phyloP scores from a whole-genome alignment of 2,113 vertebrate species.

The Polypterus senegalus region DNA sequence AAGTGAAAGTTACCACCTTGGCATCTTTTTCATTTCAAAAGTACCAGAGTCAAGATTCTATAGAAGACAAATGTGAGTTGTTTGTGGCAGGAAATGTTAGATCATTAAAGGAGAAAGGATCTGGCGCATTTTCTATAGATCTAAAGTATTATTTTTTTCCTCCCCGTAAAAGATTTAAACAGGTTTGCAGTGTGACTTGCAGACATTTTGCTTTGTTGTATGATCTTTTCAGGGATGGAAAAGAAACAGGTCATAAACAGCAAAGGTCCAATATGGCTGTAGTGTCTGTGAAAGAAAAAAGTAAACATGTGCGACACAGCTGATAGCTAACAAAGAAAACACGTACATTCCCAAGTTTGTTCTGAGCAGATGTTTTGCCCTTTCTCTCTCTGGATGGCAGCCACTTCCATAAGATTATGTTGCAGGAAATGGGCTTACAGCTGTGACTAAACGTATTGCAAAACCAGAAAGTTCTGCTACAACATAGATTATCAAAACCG shows the following conservation, averaged over 20 bases:
- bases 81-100: constrained; percentile 13
- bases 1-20: constrained; percentile 9
- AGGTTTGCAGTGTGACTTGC: too few relatives aligned
- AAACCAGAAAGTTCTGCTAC: not conserved
- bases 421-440: constrained; percentile 15
- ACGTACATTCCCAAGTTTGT: constrained; percentile 28
- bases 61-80: not conserved
- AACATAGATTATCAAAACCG: not conserved
- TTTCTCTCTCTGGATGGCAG: constrained; percentile 25
- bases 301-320: constrained; percentile 28
- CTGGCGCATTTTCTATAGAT: not conserved
- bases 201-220: too few relatives aligned
- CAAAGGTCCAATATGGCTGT: too few relatives aligned
- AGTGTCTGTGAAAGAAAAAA: constrained; percentile 3
- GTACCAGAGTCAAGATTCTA: constrained; percentile 4
- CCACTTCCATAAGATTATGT: constrained; percentile 22
- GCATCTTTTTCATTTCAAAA: constrained; percentile 3
- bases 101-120: constrained; percentile 14
- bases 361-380: constrained; percentile 26
- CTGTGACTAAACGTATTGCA: constrained; percentile 1
- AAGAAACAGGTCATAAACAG: too few relatives aligned
- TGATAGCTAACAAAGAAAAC: constrained; percentile 26
- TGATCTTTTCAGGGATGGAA: too few relatives aligned
- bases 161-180: too few relatives aligned
- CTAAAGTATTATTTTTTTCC: too few relatives aligned